Base-by-base conservation (phyloP, 2,113 vertebrate species). In the Phyllopteryx taeniolatus region DNA sequence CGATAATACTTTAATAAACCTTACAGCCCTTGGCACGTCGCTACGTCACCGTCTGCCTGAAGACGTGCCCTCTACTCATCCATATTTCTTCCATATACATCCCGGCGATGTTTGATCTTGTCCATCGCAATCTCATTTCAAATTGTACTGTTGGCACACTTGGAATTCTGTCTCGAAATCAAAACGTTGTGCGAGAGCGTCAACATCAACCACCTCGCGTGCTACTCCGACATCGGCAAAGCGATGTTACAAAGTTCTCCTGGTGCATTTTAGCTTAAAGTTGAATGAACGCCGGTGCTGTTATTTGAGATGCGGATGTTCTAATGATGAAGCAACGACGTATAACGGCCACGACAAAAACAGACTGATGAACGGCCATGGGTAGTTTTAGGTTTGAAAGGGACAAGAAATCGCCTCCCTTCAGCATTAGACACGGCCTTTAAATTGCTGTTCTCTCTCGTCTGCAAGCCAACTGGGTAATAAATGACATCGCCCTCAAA, bases 1-100 rank as follows among this genome's bases (percentile, higher is more conserved):
- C 14, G 80, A 72, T 70, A 67, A 80, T 64, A 80, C 73, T 83
- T 89, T 66, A 79, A 88, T 80, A 76, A 83, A 87, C 70, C 74
- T 68, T 72, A 51, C 46, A 42, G 66, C 72, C 83, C 82, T 89
- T 87, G 74, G 79, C 74, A 76, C 85, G 78, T 70, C 73, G 64
- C 81, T 87, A 88, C 86, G 90, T 91, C 86, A 89, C 83, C 47
- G 42, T 67, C 82, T 51, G 57, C 74, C 71, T 71, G 46, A 43
- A 83, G 67, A 85, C 81, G 76, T 70, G 1, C 69, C 72, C 57
- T 74, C 53, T 77, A 66, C 46, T 74, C 80, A 84, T 69, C 27
- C 35, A 66, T n/a, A 67, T 73, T 53, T 5, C 64, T 72, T 75
- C 75, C 33, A 74, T 39, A 20, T 43, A 64, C 35, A 78, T 53